These are phyloP conservation scores for Pseudomugil gertrudae DNA, from an alignment of 2,797 vertebrate genomes.

Conservation along the genomic window DNA sequence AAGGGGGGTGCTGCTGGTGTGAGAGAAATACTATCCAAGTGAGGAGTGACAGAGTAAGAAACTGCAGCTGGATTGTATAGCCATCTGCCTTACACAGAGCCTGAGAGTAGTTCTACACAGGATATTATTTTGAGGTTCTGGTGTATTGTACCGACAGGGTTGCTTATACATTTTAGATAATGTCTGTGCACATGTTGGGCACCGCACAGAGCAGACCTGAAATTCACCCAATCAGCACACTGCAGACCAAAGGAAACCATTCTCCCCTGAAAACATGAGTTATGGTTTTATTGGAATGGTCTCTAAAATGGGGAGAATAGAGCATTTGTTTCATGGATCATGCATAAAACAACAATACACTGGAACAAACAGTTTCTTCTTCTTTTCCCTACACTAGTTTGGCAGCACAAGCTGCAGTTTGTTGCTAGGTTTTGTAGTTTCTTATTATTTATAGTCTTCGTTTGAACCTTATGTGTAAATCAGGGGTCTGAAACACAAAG, in stretches of 20 bases:
- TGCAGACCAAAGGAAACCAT: background rate
- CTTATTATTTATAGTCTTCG: background rate
- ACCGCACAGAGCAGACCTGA: background rate
- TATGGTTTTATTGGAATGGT: background rate
- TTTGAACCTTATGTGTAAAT: background rate
- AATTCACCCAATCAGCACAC: background rate
- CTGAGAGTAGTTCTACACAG: background rate
- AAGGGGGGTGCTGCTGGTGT: conserved; percentile 4
- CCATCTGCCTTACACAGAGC: background rate
- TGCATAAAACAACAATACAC: background rate
- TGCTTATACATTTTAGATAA: background rate
- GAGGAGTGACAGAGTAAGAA: conserved; percentile 10
- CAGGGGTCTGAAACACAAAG: background rate
- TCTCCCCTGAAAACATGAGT: background rate
- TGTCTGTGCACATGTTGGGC: background rate
- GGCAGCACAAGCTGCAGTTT: background rate
- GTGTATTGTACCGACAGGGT: background rate
- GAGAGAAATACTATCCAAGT: conserved; percentile 6
- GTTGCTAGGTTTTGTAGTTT: background rate
- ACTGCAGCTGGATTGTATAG: background rate
- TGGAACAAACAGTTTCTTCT: background rate
- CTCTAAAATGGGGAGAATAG: background rate
- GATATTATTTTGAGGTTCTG: background rate
- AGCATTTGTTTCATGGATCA: background rate
- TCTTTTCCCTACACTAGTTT: background rate